phyloP scores from a whole-genome alignment of 1,140 invertebrate species.

The Ganaspis sp. region DNA sequence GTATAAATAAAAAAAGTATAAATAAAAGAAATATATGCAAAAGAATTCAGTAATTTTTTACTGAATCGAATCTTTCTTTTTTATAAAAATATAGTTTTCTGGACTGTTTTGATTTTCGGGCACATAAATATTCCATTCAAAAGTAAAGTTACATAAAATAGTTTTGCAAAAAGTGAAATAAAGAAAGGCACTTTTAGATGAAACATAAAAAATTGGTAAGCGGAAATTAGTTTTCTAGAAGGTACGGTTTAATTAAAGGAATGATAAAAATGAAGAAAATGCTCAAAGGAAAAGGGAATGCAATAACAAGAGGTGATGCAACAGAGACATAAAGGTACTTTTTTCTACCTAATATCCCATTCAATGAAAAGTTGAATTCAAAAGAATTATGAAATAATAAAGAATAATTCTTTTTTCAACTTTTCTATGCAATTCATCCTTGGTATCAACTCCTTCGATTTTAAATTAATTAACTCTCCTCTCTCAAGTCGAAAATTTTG shows the following conservation, averaged over 20 bases:
- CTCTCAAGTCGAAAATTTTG: too few species aligned
- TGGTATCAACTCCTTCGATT: not conserved
- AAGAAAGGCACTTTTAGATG: too few species aligned
- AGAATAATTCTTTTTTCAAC: not conserved
- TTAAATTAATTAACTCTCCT: not conserved
- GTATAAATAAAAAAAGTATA: too few species aligned
- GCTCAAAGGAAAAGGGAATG: constrained; percentile 23
- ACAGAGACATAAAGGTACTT: constrained; percentile 1
- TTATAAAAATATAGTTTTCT: too few species aligned
- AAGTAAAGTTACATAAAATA: too few species aligned
- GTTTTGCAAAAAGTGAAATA: too few species aligned
- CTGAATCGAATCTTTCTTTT: too few species aligned
- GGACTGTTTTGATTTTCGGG: too few species aligned
- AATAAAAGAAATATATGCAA: too few species aligned
- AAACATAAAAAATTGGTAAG: not conserved
- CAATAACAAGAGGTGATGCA: constrained; percentile 17
- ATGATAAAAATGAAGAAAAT: constrained; percentile 14
- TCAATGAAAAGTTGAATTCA: constrained; percentile 5
- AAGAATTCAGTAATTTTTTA: too few species aligned
- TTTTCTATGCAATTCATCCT: not conserved
- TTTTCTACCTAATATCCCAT: not conserved
- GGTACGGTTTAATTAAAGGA: constrained; percentile 19
- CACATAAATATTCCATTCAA: too few species aligned
- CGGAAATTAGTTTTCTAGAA: not conserved
- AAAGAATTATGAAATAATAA: constrained; percentile 22